Base-by-base conservation (phyloP, 2,888 invertebrate genomes). In the Apoderus coryli region DNA sequence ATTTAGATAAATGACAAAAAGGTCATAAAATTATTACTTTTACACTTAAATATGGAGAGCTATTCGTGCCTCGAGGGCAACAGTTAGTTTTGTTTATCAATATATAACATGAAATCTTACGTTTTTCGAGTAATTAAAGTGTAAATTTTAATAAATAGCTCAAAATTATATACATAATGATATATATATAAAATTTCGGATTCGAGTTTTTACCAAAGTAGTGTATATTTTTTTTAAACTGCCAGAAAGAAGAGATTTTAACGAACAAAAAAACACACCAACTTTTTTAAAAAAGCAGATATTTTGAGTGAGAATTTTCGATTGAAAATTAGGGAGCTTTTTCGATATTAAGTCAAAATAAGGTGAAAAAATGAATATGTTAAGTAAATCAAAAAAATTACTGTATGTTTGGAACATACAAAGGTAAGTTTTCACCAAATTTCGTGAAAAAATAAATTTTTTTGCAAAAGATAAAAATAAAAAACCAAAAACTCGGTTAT, bases 91-190 rank as follows among this genome's bases (percentile, higher is more conserved):
- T 7, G 19, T 19, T 19, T 19, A 19, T 19, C 19, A 19, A 19
- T 19, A n/a, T n/a, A 19, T n/a, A 19, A 19, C 19, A 19, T 19
- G 19, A n/a, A 19, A 19, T 19, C 19, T 19, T 19, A 19, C 6
- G n/a, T 19, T 19, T 19, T 19, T 19, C 19, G n/a, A 19, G 19
- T 19, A 19, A 19, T 19, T 19, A 19, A 19, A 19, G 19, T 19
- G 19, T 19, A 19, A 19, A 19, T 19, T 19, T 19, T n/a, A 19
- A 19, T 19, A 19, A 19, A 19, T 19, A 19, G 19, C 19, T 6
- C 19, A 19, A 19, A 19, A 19, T 19, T 19, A 7, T 19, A 19
- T 7, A 19, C 19, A 19, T n/a, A n/a, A n/a, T n/a, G n/a, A 19
- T 19, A n/a, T 7, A 7, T 19, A 19, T 7, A 19, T 7, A 19